Evolutionary conservation across 2,113 vertebrate species (phyloP), one percentile per base, ranked within the genome.

Genomic region (Morone chrysops): DNA sequence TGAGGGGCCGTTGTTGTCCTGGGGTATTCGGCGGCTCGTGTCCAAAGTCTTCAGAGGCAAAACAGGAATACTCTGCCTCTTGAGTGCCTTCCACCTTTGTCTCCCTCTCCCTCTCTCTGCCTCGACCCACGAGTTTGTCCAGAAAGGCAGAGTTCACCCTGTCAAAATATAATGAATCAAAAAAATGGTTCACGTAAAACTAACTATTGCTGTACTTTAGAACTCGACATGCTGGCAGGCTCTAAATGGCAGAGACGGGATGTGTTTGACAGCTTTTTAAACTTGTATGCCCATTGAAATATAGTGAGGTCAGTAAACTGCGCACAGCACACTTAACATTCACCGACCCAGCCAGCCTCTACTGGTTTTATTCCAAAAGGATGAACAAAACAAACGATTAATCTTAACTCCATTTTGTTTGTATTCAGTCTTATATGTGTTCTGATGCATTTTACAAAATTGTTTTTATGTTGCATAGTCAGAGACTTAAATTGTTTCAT

Each of bases 131-230:
- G 2, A 97, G 92, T 66, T 72, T 91, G 92, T 97, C 95, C 90
- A 97, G 91, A 85, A 97, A 97, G 80, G 90, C 95, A 31, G 92
- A 87, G 93, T 97, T 97, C 90, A 96, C 96, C 89, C 97, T 98
- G 94, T 91, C 94, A 91, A 89, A 78, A 50, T 45, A 70, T 1
- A 57, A 53, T 11, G 7, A 72, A 74, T 50, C 31, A 41, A 25
- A 82, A 53, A 62, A 18, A 63, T 1, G 48, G 10, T 56, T 38
- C 51, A 31, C 56, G 70, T 80, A 36, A 87, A 82, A 41, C 56
- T 3, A 25, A 25, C 38, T 45, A 36, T 20, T 11, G n/a, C 59
- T 31, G 14, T 0, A 47, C 20, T 79, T 9, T 31, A 31, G 2
- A 31, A 31, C 31, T 31, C 31, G 1, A 20, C 59, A 53, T 41